Conservation (phyloP, 2,113 vertebrate genomes). For the Sigmodon hispidus region DNA sequence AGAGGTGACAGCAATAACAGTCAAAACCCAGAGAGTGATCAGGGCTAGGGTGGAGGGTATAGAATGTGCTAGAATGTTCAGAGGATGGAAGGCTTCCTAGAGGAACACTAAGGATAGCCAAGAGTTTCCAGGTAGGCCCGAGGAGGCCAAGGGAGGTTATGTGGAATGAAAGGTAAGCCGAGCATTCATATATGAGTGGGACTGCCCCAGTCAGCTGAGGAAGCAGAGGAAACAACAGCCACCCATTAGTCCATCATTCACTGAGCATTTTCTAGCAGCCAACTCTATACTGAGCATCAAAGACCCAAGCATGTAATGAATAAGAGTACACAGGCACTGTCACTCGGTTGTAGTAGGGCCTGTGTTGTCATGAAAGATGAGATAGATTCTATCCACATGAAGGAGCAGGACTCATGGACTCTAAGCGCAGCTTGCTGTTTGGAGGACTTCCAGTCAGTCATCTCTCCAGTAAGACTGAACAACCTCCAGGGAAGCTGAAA, state of each 20-base stretch:
- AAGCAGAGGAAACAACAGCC: slow-evolving; percentile 13
- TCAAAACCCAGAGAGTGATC: background rate
- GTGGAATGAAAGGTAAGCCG: slow-evolving; percentile 2
- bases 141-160: background rate
- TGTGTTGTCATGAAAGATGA: slow-evolving; percentile 3
- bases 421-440: background rate
- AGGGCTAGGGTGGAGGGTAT: background rate
- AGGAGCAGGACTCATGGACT: background rate
- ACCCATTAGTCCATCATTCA: background rate
- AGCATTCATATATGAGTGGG: background rate
- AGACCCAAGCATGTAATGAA: background rate
- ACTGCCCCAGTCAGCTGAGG: background rate
- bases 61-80: slow-evolving; percentile 11
- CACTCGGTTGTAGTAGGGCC: background rate
- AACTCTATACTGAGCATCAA: background rate
- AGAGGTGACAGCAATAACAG: background rate
- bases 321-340: background rate
- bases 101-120: background rate
- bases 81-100: slow-evolving; percentile 35
- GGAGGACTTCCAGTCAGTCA: background rate
- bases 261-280: background rate
- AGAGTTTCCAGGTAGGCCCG: background rate
- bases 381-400: background rate
- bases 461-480: background rate
- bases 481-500: background rate